Base-by-base conservation (phyloP, 2,888 invertebrate genomes). In the Allacma fusca region DNA sequence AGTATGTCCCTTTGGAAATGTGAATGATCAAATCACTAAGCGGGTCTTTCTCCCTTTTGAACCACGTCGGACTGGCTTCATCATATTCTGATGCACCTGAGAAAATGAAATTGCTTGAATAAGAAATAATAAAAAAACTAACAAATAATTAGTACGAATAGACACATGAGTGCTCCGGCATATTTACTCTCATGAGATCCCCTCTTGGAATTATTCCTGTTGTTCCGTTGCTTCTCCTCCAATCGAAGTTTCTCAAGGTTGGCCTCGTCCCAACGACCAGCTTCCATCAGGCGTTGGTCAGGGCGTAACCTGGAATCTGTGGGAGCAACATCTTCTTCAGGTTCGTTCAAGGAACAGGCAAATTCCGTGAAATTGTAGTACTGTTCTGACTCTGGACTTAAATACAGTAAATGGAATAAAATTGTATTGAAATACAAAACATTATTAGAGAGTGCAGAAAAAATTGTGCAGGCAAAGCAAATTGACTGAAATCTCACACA, bases 251-350 rank as follows among this genome's bases (percentile, higher is more conserved):
- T 95, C 87, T 94, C 94, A 0, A 88, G 86, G 88, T 97, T 97
- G 77, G 97, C 96, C 81, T 93, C 94, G 85, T 97, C 94, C 94
- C 96, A 96, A 75, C 90, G 88, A 5, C 96, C 96, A 80, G 94
- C 91, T 88, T 98, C 98, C 98, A 99, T 99, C 84, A 97, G 90
- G 70, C 98, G 91, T 88, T 99, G 99, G 90, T 99, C 99, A 77
- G 98, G 98, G 75, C 99, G 90, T 75, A 90, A 88, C 40, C 98
- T 91, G 73, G 95, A 93, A 89, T 99, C 99, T 0, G 98, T 98
- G 16, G 98, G 98, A 73, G 98, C 97, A 24, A 98, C 92, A 79
- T 91, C 93, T 1, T 92, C 91, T 88, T 99, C 98, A 67, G 90
- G 90, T 88, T 99, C 98, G 88, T 99, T 99, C 85, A 99, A 89